These are phyloP conservation scores for Stramonita haemastoma DNA, from an alignment of 2,888 invertebrate genomes.

Conservation along the genomic window DNA sequence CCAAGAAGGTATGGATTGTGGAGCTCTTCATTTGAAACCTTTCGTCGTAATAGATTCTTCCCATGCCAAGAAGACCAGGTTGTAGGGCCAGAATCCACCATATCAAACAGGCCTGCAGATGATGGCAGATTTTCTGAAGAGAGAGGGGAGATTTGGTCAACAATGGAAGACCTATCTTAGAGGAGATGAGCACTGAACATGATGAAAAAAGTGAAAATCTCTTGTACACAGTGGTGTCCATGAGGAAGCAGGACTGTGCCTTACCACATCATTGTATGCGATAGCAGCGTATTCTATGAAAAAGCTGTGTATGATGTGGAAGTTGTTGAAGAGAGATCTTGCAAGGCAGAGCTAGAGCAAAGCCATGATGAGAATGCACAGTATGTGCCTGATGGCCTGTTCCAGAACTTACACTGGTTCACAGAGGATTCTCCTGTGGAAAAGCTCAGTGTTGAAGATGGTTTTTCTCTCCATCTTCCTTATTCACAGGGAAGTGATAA, in stretches of 20 bases:
- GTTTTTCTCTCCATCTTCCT: too few species aligned
- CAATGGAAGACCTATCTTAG: background rate
- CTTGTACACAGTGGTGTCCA: background rate
- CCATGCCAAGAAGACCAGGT: background rate
- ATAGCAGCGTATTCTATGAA: background rate
- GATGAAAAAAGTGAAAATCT: background rate
- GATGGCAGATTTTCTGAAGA: background rate
- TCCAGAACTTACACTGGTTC: too few species aligned
- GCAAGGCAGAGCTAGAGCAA: too few species aligned
- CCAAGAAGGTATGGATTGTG: background rate
- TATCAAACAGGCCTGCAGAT: background rate
- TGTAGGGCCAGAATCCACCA: background rate
- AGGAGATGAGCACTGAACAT: background rate
- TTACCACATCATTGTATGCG: background rate
- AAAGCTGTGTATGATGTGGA: background rate
- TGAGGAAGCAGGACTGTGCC: background rate
- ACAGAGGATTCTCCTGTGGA: too few species aligned
- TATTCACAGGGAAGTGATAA: too few species aligned
- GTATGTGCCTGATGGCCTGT: too few species aligned
- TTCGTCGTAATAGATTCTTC: background rate
- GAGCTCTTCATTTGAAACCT: slow-evolving; percentile 18
- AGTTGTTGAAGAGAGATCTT: too few species aligned
- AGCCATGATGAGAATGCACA: too few species aligned
- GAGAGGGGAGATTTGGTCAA: background rate
- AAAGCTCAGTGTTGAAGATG: too few species aligned